Conservation (phyloP, 2,113 vertebrate species). For the Sisor rabdophorus region DNA sequence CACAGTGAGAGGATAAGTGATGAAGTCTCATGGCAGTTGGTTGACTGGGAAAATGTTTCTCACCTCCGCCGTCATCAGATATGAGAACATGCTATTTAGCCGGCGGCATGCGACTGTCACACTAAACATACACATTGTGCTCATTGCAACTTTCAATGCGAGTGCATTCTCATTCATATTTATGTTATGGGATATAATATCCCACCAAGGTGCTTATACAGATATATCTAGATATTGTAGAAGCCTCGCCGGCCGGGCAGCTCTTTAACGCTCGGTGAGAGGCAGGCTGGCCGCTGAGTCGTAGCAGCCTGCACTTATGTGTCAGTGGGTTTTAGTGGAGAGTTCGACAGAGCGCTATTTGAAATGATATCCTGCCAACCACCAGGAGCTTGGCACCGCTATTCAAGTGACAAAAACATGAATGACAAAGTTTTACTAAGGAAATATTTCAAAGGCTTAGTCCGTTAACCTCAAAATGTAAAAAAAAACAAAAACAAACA, state of each 20-base stretch:
- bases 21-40: not conserved
- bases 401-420: conserved; percentile 39
- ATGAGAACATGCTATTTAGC: conserved; percentile 6
- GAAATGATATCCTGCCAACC: conserved; percentile 50
- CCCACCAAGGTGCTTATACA: not conserved
- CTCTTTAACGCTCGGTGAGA: conserved; percentile 26
- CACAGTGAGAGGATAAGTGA: not conserved
- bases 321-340: conserved; percentile 49
- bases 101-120: not conserved
- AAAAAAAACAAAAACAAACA: not conserved
- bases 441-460: conserved; percentile 29
- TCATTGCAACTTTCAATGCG: conserved; percentile 5
- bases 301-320: conserved; percentile 32
- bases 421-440: conserved; percentile 38
- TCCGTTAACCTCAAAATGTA: conserved; percentile 1
- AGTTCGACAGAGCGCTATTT: conserved; percentile 48
- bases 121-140: conserved; percentile 9
- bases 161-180: conserved; percentile 15
- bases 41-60: conserved; percentile 8
- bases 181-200: conserved; percentile 7
- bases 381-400: conserved; percentile 47
- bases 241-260: conserved; percentile 15
- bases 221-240: conserved; percentile 51
- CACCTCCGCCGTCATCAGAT: conserved; percentile 2
- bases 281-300: conserved; percentile 7